Percentiles rank a stretch among this genome's conserved stretches.
Conservation (phyloP, 2,888 invertebrate genomes). For the Patella depressa region DNA sequence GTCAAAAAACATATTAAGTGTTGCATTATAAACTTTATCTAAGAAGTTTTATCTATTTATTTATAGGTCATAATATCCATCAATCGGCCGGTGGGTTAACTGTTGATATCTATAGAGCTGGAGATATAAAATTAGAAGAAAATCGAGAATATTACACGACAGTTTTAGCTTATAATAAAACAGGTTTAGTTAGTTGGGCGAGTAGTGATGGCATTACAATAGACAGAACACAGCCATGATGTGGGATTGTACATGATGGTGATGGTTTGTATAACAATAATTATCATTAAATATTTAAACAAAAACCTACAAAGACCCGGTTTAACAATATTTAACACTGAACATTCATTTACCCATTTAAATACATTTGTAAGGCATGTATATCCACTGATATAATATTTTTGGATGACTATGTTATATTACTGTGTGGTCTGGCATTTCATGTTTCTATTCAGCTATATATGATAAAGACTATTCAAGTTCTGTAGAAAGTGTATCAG, state of each 20-base stretch:
- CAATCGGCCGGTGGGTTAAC: not conserved
- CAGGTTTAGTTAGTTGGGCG: slow-evolving; percentile 19
- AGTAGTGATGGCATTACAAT: slow-evolving; percentile 27
- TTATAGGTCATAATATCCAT: no score
- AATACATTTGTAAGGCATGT: no score
- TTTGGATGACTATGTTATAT: no score
- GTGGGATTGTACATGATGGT: slow-evolving; percentile 27
- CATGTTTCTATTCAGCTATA: not conserved
- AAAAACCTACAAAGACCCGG: no score
- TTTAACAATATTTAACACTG: no score
- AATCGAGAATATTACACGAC: slow-evolving; percentile 20
- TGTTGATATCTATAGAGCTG: not conserved
- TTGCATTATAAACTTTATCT: no score
- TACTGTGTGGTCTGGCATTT: no score
- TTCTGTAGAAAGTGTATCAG: not conserved
- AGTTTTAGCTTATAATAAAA: slow-evolving; percentile 14
- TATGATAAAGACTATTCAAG: slow-evolving; percentile 6
- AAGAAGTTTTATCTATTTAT: no score
- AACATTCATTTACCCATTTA: no score
- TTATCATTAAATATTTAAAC: no score
- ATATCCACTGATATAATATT: no score
- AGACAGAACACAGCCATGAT: slow-evolving; percentile 17
- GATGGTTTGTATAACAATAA: slow-evolving; percentile 15
- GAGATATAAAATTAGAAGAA: not conserved
- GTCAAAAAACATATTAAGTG: no score